Base-by-base conservation (phyloP, 1,140 invertebrate genomes). In the Aphis craccivora region DNA sequence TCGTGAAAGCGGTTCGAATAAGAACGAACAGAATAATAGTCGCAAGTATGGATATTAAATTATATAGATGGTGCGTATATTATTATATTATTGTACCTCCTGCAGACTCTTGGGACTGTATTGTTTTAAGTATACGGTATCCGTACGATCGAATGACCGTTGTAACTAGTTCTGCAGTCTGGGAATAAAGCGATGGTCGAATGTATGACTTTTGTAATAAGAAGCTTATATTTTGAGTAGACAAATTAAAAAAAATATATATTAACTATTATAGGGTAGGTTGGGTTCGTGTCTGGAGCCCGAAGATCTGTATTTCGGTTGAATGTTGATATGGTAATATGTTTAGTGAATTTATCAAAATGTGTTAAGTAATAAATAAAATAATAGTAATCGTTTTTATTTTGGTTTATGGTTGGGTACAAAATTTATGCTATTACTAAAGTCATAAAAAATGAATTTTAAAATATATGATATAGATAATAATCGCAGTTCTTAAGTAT, bases 1-100 rank as follows among this genome's bases (percentile, higher is more conserved):
- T 30, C 55, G 53, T 91, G 55, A 91, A 91, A 91, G 55, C 89
- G 89, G 89, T 90, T 67, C 51, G 4, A 37, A 76, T 5, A 76
- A n/a, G 48, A n/a, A 76, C 60, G 30, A 67, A n/a, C 30, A 67
- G 14, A 67, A n/a, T 67, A 76, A n/a, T 76, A 76, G 60, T n/a
- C 30, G 4, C 30, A 30, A 67, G 30, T 18, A 67, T 14, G 18
- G n/a, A 30, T 76, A n/a, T 76, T n/a, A 76, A n/a, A 5, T 76
- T 76, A 35, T 76, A 67, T n/a, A 76, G 60, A 76, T 76, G n/a
- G 30, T 14, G 60, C 18, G 30, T 14, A 60, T 55, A 11, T 67
- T 67, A 60, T 67, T n/a, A 67, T 18, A 76, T 76, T 76, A 76
- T 76, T n/a, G 30, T 76, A 76, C n/a, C 14, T 35, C 30, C 14